These are phyloP conservation scores for Silvanus unidentatus DNA, from an alignment of 2,888 invertebrate species.

Conservation along the genomic window DNA sequence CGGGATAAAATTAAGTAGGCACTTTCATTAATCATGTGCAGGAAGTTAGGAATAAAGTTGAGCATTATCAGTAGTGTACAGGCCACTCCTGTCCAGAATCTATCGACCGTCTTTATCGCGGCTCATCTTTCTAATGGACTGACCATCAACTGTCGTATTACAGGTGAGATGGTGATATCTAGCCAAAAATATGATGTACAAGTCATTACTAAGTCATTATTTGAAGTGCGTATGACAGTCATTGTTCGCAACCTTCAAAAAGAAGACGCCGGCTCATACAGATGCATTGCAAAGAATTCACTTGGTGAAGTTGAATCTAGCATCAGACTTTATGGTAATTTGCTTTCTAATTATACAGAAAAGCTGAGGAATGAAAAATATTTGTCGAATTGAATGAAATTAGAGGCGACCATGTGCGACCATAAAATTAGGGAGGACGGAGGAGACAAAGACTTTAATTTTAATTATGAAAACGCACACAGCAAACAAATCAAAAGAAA, in stretches of 20 bases:
- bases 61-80: slow-evolving; percentile 39
- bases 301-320: slow-evolving; percentile 83
- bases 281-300: slow-evolving; percentile 81
- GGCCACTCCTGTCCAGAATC: slow-evolving; percentile 35
- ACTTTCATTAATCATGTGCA: slow-evolving; percentile 44
- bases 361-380: background rate
- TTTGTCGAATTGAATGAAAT: background rate
- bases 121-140: slow-evolving; percentile 23
- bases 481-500: too few species aligned
- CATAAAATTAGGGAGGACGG: too few species aligned
- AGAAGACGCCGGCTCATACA: slow-evolving; percentile 74
- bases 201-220: slow-evolving; percentile 62
- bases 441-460: too few species aligned
- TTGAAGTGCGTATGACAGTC: slow-evolving; percentile 77
- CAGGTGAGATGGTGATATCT: slow-evolving; percentile 79
- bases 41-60: slow-evolving; percentile 32
- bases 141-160: slow-evolving; percentile 32
- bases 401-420: too few species aligned
- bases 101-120: slow-evolving; percentile 29
- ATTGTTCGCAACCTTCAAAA: slow-evolving; percentile 68
- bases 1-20: slow-evolving; percentile 41
- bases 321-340: slow-evolving; percentile 79
- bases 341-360: background rate
- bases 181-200: slow-evolving; percentile 75
- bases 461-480: too few species aligned